Evolutionary conservation across 1,140 invertebrate genomes (phyloP).

Genomic region (Aethina tumida): DNA sequence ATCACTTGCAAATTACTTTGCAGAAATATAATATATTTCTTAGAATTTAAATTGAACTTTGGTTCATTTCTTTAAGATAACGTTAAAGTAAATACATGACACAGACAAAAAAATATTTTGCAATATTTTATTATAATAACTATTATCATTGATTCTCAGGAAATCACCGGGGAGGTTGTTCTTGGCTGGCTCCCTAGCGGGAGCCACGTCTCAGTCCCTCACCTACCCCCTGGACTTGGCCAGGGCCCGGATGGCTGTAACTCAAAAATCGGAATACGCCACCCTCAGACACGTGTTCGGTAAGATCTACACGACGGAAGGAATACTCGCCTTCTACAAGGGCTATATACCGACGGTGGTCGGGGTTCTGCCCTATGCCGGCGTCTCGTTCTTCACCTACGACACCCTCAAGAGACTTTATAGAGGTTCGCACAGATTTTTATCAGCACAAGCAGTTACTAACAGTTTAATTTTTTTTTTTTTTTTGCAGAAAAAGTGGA

Average conservation of each 20-base stretch:
- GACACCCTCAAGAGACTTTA: slow-evolving; percentile 83
- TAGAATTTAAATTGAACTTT: too few species aligned
- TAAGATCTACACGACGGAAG: slow-evolving; percentile 73
- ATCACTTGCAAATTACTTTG: too few species aligned
- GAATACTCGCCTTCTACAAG: slow-evolving; percentile 67
- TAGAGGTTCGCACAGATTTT: slow-evolving; percentile 47
- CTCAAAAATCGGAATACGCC: slow-evolving; percentile 61
- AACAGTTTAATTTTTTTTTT: slow-evolving; percentile 5
- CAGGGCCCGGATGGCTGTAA: slow-evolving; percentile 95
- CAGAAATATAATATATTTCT: too few species aligned
- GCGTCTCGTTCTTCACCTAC: slow-evolving; percentile 95
- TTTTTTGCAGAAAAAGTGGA: slow-evolving; percentile 27
- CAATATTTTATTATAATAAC: not conserved
- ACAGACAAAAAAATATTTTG: too few species aligned
- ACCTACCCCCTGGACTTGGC: slow-evolving; percentile 97
- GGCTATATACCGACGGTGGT: slow-evolving; percentile 86
- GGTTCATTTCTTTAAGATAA: too few species aligned
- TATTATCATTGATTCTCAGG: slow-evolving; percentile 10
- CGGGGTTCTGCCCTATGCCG: slow-evolving; percentile 95
- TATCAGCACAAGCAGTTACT: not conserved
- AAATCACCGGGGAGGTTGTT: slow-evolving; percentile 45
- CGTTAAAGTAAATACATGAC: too few species aligned
- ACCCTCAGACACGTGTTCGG: slow-evolving; percentile 62
- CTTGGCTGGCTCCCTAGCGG: slow-evolving; percentile 86
- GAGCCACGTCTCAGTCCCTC: slow-evolving; percentile 81